Base-by-base conservation (phyloP, 2,888 invertebrate species). In the Agriotes lineatus region DNA sequence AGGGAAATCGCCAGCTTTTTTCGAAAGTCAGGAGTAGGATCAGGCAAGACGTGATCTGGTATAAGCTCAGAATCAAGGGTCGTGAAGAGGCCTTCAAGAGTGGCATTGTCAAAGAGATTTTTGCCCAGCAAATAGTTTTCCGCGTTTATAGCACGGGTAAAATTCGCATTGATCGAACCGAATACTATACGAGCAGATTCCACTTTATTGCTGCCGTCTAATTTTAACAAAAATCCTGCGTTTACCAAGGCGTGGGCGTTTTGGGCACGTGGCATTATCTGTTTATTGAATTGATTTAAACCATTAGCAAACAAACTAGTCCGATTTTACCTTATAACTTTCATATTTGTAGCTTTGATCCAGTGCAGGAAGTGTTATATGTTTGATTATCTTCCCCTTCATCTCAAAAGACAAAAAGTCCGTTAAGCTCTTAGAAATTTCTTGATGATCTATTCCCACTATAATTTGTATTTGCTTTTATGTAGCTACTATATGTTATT, bases 171-270 rank as follows among this genome's bases (percentile, higher is more conserved):
- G 33, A 93, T 90, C 48, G 89, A 89, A 0, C 91, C 92, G 77
- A 86, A 91, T 19, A 91, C 88, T 44, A 93, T 86, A 6, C 83
- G 86, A 0, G 89, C 88, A 0, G 85, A 84, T 16, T 80, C 70
- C 0, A 88, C 79, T 14, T 85, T 78, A 44, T 82, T 83, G 45
- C 87, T 76, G 69, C 84, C 73, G 70, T 85, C 79, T 44, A 92
- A 80, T 78, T 89, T 86, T 66, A 91, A 88, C 0, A 90, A 82
- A 78, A 93, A 92, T 1, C 88, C 93, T 19, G 90, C 91, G 75
- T 93, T 92, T 0, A 94, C 90, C 75, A 90, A 88, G 0, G 93
- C 92, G 74, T 91, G 91, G 0, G 91, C 89, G 76, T 91, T 92
- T 83, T 91, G 91, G 1, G 90, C 86, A 60, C 92, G 85, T 1